Conservation (phyloP, 2,113 vertebrate species). For the Campylomormyrus tamandua region DNA sequence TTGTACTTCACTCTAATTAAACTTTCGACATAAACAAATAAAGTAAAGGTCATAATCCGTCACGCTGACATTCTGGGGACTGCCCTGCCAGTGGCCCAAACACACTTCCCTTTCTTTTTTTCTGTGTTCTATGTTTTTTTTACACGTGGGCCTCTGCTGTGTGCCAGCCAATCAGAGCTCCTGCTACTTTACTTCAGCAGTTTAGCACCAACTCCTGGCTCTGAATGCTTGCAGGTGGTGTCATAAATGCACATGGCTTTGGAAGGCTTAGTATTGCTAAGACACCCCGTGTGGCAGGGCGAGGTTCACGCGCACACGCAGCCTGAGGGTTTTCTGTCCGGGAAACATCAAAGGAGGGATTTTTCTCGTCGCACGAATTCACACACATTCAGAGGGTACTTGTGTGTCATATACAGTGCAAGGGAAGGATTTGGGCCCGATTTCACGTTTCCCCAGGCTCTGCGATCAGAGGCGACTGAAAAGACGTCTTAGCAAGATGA, state of each 20-base stretch:
- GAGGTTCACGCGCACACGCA: constrained; percentile 11
- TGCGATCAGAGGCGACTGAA: constrained; percentile 30
- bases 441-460: background rate
- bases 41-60: constrained; percentile 66
- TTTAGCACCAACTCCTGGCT: constrained; percentile 9
- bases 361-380: background rate
- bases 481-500: constrained; percentile 16
- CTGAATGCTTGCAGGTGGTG: constrained; percentile 36
- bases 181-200: constrained; percentile 39
- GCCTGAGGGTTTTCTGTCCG: background rate
- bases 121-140: background rate
- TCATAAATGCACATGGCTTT: constrained; percentile 33
- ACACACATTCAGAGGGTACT: background rate
- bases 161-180: constrained; percentile 29
- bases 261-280: background rate
- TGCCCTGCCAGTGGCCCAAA: constrained; percentile 45
- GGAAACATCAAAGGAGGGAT: background rate
- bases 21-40: constrained; percentile 57
- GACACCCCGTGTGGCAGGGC: background rate
- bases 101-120: constrained; percentile 23
- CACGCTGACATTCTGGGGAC: constrained; percentile 56
- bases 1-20: constrained; percentile 55
- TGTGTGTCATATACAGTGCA: background rate
- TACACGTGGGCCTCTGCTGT: constrained; percentile 9
- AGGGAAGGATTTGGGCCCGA: background rate